Percentiles rank a stretch among this genome's conserved stretches.
Conservation (phyloP, 2,888 invertebrate species). For the Drosophila buzzatii region DNA sequence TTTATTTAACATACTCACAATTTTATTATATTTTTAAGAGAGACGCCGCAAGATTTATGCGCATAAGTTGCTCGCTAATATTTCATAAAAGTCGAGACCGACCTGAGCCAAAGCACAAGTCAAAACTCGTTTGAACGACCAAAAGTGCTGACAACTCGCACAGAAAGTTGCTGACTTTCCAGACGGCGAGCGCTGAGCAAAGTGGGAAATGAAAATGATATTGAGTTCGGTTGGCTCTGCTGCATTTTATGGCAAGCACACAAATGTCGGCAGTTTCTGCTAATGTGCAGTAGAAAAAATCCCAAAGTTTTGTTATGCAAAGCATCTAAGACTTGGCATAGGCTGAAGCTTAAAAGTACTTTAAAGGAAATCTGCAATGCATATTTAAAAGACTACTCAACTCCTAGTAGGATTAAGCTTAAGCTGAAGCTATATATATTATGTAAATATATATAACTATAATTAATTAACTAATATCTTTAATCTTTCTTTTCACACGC, state of each 20-base stretch:
- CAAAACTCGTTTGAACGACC: constrained; percentile 52
- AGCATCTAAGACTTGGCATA: constrained; percentile 18
- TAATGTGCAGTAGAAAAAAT: constrained; percentile 27
- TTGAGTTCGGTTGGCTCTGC: constrained; percentile 39
- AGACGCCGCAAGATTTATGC: constrained; percentile 70
- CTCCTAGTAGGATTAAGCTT: neutral
- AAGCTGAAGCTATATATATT: neutral
- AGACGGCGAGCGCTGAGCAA: constrained; percentile 55
- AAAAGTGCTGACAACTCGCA: constrained; percentile 76
- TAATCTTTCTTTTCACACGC: neutral
- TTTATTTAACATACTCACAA: constrained; percentile 54
- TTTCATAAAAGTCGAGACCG: constrained; percentile 72
- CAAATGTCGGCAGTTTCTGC: constrained; percentile 31
- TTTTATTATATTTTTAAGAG: constrained; percentile 22
- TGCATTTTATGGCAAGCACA: constrained; percentile 51
- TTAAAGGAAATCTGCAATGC: constrained; percentile 13
- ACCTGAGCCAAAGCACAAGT: constrained; percentile 43
- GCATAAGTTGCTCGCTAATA: constrained; percentile 77
- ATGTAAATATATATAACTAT: neutral
- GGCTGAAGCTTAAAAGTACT: neutral
- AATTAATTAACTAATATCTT: neutral
- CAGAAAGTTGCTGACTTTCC: constrained; percentile 75
- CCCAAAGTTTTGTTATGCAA: constrained; percentile 54
- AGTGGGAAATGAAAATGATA: constrained; percentile 50
- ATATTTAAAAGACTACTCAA: constrained; percentile 12